Evolutionary conservation across 2,888 invertebrate species (phyloP), one percentile per base, ranked within the genome.

Genomic region (Hirtodrosophila histrioides): DNA sequence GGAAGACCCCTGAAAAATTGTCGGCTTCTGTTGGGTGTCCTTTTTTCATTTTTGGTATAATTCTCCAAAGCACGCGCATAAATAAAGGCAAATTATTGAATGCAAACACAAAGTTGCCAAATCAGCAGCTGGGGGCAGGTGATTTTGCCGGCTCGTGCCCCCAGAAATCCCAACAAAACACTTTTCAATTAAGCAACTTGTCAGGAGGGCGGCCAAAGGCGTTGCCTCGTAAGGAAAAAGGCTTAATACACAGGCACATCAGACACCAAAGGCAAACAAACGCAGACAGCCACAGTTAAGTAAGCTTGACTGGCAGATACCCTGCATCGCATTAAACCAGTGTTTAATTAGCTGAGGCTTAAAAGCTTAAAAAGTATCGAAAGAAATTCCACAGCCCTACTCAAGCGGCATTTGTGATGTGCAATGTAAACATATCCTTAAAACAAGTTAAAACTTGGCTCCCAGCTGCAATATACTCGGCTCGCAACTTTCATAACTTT

Each of bases 111-210:
- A 74, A 75, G 61, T 69, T 71, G 84, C 74, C 54, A 71, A 80
- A 64, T 74, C 77, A 71, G 72, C 77, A 68, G 46, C 37, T 23
- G 33, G n/a, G n/a, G 54, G 39, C 50, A 62, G 45, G 56, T 36
- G 53, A 35, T 12, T n/a, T 17, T 10, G 37, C 17, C 12, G 12
- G 29, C 48, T 35, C 12, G 49, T 44, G 54, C 45, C 4, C 10
- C 11, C 29, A 49, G 31, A 24, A 69, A 77, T 58, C 68, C 70
- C 66, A 63, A 70, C 69, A 79, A 84, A 84, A 82, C 79, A 78
- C 86, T 84, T 86, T 86, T 84, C 84, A 84, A 84, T 84, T 84
- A 84, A 86, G 85, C 85, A 84, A 78, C 84, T 79, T 84, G 87
- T 84, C 85, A 79, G 75, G 17, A 53, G 44, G 64, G 49, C 63